Evolutionary conservation across 2,888 invertebrate species (phyloP).

Genomic region (Amphipoea oculea): DNA sequence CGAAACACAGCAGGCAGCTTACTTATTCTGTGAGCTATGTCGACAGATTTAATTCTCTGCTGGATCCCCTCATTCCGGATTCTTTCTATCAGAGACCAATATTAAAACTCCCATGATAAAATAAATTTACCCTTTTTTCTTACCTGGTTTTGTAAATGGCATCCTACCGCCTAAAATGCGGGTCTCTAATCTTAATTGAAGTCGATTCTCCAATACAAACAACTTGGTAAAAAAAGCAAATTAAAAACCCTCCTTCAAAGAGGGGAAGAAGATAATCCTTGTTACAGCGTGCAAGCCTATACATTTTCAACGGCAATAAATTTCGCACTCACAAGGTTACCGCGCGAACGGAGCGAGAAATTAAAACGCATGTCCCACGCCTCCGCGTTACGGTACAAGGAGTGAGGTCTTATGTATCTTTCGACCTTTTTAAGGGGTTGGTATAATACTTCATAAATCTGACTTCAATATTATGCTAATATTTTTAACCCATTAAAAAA

Average conservation of each 20-base stretch:
- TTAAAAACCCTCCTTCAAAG: conserved; percentile 14
- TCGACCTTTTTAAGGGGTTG: not conserved
- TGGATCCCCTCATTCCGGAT: not conserved
- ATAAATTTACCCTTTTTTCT: not conserved
- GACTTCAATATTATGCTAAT: not conserved
- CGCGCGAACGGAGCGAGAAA: conserved; percentile 65
- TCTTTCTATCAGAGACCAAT: not conserved
- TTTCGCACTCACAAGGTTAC: conserved; percentile 50
- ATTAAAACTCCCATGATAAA: not conserved
- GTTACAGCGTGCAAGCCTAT: conserved; percentile 12
- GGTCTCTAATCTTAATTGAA: conserved; percentile 6
- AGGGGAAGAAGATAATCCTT: conserved; percentile 31
- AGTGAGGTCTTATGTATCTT: conserved; percentile 13
- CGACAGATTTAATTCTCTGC: not conserved
- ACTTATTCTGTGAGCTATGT: too few relatives aligned
- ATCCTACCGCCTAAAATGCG: not conserved
- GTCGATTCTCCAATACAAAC: conserved; percentile 4
- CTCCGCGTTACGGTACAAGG: not conserved
- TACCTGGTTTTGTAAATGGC: not conserved
- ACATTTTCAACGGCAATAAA: conserved; percentile 59
- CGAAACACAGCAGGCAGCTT: too few relatives aligned
- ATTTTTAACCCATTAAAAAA: not conserved
- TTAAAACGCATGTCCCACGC: conserved; percentile 53
- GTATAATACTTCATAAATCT: not conserved
- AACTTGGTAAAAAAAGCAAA: conserved; percentile 29